phyloP scores from a whole-genome alignment of 2,113 vertebrate species.

The Silurus glanis region DNA sequence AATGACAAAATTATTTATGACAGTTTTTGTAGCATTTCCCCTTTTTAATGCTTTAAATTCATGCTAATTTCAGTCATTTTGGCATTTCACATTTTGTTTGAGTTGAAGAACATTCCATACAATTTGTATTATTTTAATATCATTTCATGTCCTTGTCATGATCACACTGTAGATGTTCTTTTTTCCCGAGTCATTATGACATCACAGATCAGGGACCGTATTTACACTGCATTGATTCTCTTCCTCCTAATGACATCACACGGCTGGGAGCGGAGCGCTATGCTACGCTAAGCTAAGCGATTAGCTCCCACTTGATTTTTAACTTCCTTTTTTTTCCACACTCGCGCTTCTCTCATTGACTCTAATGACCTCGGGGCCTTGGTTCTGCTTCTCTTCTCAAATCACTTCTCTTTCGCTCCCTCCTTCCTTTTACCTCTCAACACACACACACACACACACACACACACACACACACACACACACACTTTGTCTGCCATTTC shows the following conservation, averaged over 20 bases:
- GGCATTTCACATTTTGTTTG: background rate
- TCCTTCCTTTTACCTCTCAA: background rate
- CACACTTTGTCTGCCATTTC: constrained; percentile 18
- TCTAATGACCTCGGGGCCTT: constrained; percentile 49
- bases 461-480: constrained; percentile 20
- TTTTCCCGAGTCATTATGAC: constrained; percentile 8
- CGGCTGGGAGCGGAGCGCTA: constrained; percentile 32
- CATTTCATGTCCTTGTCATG: background rate
- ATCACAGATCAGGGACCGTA: constrained; percentile 21
- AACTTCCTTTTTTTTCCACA: constrained; percentile 50
- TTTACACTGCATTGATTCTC: background rate
- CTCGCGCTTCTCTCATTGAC: constrained; percentile 53
- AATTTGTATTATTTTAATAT: background rate
- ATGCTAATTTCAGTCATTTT: background rate
- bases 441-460: constrained; percentile 11
- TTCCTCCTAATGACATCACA: constrained; percentile 46
- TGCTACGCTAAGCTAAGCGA: constrained; percentile 49
- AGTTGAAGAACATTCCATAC: no score
- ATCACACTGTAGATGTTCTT: background rate
- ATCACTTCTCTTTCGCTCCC: constrained; percentile 41
- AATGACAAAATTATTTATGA: background rate
- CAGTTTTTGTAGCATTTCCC: background rate
- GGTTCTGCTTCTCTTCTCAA: constrained; percentile 45
- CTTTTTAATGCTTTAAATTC: background rate
- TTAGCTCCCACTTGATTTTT: constrained; percentile 50